A percentile compares a stretch with the other conserved stretches of the same genome.
Conservation (phyloP, 1,140 invertebrate genomes). For the Megathymus violae region DNA sequence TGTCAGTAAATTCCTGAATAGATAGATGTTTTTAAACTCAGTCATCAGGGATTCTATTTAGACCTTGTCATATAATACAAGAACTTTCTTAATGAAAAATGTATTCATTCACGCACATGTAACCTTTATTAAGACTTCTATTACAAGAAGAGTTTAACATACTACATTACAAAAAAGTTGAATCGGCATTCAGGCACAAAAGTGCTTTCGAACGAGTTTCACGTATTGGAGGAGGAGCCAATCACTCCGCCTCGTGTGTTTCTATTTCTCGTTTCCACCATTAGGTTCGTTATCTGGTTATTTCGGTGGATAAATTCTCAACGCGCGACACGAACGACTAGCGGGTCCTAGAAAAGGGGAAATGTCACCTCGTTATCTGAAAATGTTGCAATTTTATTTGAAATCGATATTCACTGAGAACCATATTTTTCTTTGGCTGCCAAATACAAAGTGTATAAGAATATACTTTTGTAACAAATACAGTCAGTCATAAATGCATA, state of each 20-base stretch:
- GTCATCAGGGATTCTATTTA: too few species aligned
- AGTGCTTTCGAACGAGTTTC: background rate
- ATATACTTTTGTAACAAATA: conserved; percentile 5
- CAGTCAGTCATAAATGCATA: background rate
- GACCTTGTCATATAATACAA: too few species aligned
- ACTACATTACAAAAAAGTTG: too few species aligned
- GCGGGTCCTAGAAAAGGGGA: conserved; percentile 72
- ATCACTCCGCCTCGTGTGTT: conserved; percentile 53
- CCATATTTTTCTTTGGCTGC: conserved; percentile 58
- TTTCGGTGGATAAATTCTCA: conserved; percentile 80
- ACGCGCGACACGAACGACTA: conserved; percentile 64
- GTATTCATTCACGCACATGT: too few species aligned
- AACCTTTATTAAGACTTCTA: too few species aligned
- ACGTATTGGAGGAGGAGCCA: conserved; percentile 45
- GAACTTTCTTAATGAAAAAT: too few species aligned
- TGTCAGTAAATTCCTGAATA: too few species aligned
- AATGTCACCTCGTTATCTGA: conserved; percentile 81
- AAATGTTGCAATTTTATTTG: conserved; percentile 83
- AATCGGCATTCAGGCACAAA: background rate
- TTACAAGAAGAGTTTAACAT: too few species aligned
- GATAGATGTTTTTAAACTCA: too few species aligned
- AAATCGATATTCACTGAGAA: conserved; percentile 80
- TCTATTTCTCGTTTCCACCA: conserved; percentile 56
- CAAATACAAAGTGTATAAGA: conserved; percentile 15
- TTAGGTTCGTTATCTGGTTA: conserved; percentile 81